Percentiles rank a stretch among this genome's conserved stretches.
Conservation (phyloP, 2,888 invertebrate genomes). For the Acrobasis consociella region DNA sequence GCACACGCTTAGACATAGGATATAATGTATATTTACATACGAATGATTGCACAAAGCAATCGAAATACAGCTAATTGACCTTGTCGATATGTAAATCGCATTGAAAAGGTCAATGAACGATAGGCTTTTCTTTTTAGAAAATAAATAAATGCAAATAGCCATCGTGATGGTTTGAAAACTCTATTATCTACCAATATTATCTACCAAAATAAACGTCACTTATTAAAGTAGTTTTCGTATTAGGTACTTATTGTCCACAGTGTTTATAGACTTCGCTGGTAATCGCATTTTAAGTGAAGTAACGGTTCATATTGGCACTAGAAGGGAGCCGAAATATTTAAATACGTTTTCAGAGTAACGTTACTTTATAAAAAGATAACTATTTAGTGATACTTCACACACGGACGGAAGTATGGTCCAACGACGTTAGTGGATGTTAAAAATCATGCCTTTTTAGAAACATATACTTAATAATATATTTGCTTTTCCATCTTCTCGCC, state of each 20-base stretch:
- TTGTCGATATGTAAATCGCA: too few species aligned
- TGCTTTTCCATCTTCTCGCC: too few species aligned
- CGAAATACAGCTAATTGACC: too few species aligned
- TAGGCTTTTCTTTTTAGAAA: background rate
- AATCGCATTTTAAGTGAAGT: conserved; percentile 35
- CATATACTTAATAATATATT: too few species aligned
- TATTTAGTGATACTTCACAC: background rate
- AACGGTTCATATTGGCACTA: conserved; percentile 28
- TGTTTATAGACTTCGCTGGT: conserved; percentile 22
- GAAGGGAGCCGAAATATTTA: conserved; percentile 15
- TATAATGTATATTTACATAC: too few species aligned
- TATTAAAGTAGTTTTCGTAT: conserved; percentile 31
- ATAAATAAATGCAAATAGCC: conserved; percentile 3
- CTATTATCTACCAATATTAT: background rate
- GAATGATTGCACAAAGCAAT: too few species aligned
- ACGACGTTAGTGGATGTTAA: background rate
- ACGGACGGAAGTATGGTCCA: background rate
- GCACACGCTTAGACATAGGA: too few species aligned
- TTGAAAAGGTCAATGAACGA: too few species aligned
- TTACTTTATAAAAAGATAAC: background rate
- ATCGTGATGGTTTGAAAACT: conserved; percentile 5
- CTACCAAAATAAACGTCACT: background rate
- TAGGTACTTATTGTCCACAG: conserved; percentile 28
- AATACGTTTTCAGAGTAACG: background rate
- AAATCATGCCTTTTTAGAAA: too few species aligned